These are phyloP conservation scores for Iphiclides podalirius DNA, from an alignment of 2,888 invertebrate genomes.

Conservation along the genomic window DNA sequence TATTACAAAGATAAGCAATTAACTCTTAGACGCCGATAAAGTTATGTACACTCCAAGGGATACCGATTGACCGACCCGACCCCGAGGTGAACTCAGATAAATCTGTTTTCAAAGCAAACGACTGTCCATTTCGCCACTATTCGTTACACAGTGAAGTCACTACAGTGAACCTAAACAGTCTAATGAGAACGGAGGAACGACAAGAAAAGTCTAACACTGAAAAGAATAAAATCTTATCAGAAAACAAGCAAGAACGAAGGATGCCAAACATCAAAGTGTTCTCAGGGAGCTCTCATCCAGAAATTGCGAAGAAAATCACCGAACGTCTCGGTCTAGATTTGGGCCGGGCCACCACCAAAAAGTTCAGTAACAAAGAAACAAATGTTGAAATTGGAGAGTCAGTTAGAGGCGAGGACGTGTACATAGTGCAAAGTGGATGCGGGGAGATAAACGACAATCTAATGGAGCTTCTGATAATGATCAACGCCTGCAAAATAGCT, in stretches of 20 bases:
- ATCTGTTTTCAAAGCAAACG: constrained; percentile 49
- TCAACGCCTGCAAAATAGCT: constrained; percentile 95
- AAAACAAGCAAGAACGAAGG: constrained; percentile 59
- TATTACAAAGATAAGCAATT: constrained; percentile 1
- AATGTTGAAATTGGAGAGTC: constrained; percentile 95
- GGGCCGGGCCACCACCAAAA: constrained; percentile 98
- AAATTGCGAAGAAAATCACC: constrained; percentile 96
- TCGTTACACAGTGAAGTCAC: constrained; percentile 42
- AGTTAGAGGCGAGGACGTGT: constrained; percentile 95
- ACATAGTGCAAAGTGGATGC: constrained; percentile 94
- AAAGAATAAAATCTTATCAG: constrained; percentile 27
- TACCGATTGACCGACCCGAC: constrained; percentile 50
- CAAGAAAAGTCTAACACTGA: constrained; percentile 36
- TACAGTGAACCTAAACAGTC: constrained; percentile 39
- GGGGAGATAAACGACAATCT: constrained; percentile 95
- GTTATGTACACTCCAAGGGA: constrained; percentile 45
- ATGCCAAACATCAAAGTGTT: constrained; percentile 99
- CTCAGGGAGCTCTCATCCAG: constrained; percentile 97
- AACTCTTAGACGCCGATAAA: constrained; percentile 11
- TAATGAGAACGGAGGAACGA: constrained; percentile 56
- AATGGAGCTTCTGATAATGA: constrained; percentile 96
- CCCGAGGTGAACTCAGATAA: constrained; percentile 66
- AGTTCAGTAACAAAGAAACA: constrained; percentile 99
- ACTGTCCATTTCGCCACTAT: constrained; percentile 48
- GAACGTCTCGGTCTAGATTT: constrained; percentile 96